phyloP scores from a whole-genome alignment of 2,888 invertebrate genomes.

The Leucophenga maculata region DNA sequence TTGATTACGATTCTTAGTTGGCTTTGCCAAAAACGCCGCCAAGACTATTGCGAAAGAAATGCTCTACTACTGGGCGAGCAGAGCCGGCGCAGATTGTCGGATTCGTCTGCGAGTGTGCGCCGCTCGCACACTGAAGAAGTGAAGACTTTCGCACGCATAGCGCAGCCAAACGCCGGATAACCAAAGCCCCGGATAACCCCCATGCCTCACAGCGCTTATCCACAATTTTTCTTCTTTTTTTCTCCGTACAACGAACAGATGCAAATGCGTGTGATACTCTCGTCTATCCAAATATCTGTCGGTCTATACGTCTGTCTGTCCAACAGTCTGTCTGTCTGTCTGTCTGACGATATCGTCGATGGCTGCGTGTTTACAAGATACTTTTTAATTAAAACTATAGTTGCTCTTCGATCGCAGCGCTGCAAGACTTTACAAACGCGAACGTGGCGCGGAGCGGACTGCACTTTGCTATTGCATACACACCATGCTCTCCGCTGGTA shows the following conservation, averaged over 20 bases:
- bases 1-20: slow-evolving; percentile 52
- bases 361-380: slow-evolving; percentile 24
- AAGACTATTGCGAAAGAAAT: slow-evolving; percentile 29
- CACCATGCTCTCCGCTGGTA: neutral
- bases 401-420: neutral
- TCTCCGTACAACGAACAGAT: slow-evolving; percentile 17
- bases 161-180: neutral
- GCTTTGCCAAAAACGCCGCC: slow-evolving; percentile 43
- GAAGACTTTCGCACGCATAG: too few relatives aligned
- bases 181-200: neutral
- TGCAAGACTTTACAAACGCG: neutral
- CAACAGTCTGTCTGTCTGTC: slow-evolving; percentile 30
- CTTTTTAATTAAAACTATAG: slow-evolving; percentile 51
- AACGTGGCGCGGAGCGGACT: slow-evolving; percentile 38
- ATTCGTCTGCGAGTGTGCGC: neutral
- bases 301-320: slow-evolving; percentile 33
- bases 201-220: neutral
- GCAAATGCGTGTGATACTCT: slow-evolving; percentile 45
- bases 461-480: neutral
- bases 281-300: slow-evolving; percentile 27
- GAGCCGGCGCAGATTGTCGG: slow-evolving; percentile 33
- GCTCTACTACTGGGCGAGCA: slow-evolving; percentile 2
- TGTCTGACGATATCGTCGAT: slow-evolving; percentile 33
- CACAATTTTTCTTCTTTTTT: too few relatives aligned
- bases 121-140: neutral